Evolutionary conservation across 1,140 invertebrate species (phyloP), one percentile per base, ranked within the genome.

Genomic region (Ridgeia piscesae): DNA sequence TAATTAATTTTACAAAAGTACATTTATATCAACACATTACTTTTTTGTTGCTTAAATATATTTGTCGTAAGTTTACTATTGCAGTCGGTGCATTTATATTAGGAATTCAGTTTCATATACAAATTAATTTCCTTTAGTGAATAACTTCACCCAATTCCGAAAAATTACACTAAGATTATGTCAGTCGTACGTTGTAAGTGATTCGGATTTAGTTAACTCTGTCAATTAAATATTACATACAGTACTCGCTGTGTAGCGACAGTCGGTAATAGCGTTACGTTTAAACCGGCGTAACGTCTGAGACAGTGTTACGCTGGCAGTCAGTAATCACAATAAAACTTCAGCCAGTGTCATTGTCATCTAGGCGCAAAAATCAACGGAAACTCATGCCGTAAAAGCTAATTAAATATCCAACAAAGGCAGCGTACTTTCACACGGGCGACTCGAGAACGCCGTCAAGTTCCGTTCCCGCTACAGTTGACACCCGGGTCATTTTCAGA

Each of bases 401-500:
- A 77, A 77, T 77, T 77, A 77, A 77, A 77, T 77, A 77, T 77
- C 58, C 11, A 77, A 77, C 58, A 77, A 77, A 77, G 58, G 58
- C 14, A 77, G 17, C 58, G 27, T 9, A 77, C 58, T 17, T 77
- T 77, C 58, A 21, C 58, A 77, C 58, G 58, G 58, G 11, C 58
- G 27, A 77, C 58, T 21, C 27, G 58, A 9, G 17, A 77, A 31
- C 6, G 58, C 27, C 6, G 58, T 31, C 58, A 77, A 27, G 58
- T 77, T 77, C 27, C 8, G 17, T 77, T 77, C 58, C 58, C 58
- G 17, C 58, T 31, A n/a, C n/a, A 17, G 14, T 21, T 77, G 14
- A 77, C 58, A 77, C 58, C 58, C 58, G 58, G 42, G 58, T 77
- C 58, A 77, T 77, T 77, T 77, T 77, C 58, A 77, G 58, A 77